Conservation (phyloP, 2,888 invertebrate species). For the Drosophila nr. medialis region DNA sequence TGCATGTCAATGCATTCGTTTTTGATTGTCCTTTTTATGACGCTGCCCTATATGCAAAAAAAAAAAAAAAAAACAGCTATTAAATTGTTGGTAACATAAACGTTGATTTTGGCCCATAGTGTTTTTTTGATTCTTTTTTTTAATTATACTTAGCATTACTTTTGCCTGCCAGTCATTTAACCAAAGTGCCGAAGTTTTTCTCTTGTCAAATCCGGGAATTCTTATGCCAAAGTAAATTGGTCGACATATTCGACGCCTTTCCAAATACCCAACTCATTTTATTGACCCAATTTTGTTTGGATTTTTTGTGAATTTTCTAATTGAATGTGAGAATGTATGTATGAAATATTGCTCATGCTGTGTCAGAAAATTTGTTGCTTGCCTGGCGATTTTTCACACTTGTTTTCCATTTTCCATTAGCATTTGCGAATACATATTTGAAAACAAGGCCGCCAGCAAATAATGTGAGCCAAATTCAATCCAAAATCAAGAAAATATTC, state of each 20-base stretch:
- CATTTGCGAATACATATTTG: conserved; percentile 12
- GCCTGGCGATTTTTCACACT: conserved; percentile 50
- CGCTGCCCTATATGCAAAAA: background rate
- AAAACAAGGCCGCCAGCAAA: conserved; percentile 30
- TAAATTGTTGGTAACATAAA: background rate
- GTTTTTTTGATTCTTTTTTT: background rate
- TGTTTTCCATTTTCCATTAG: conserved; percentile 38
- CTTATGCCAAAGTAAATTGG: background rate
- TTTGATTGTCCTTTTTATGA: conserved; percentile 31
- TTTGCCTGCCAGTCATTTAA: background rate
- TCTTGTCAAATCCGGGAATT: background rate
- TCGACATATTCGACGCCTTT: background rate
- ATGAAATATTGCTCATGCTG: background rate
- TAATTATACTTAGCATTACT: background rate
- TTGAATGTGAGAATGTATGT: background rate
- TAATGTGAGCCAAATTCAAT: background rate
- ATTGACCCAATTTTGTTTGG: conserved; percentile 3
- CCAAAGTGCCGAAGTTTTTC: background rate
- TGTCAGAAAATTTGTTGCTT: conserved; percentile 24
- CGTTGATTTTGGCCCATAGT: background rate
- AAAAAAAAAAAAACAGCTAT: background rate
- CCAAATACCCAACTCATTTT: background rate
- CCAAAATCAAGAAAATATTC: background rate
- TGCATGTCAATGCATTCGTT: conserved; percentile 72
- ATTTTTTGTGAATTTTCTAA: background rate